Evolutionary conservation across 2,888 invertebrate genomes (phyloP).

Genomic region (Hirtodrosophila histrioides): DNA sequence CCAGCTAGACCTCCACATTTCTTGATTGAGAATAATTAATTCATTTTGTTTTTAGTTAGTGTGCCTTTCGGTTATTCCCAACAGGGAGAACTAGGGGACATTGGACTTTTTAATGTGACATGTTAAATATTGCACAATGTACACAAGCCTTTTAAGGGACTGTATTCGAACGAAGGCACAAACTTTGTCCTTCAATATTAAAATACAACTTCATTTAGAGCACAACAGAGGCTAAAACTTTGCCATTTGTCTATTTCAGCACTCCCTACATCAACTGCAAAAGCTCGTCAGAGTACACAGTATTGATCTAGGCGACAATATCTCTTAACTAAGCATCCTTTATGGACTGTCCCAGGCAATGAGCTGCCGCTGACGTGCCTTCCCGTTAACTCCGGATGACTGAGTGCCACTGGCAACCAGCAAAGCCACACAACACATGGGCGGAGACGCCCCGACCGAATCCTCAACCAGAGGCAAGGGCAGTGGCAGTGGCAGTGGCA

Average conservation of each 20-base stretch:
- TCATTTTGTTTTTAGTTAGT: too few species aligned
- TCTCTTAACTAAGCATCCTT: constrained; percentile 18
- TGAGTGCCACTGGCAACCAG: constrained; percentile 36
- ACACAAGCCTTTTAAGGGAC: background rate
- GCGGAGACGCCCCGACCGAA: background rate
- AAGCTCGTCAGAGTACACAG: constrained; percentile 2
- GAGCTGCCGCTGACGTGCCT: constrained; percentile 14
- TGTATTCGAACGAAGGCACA: background rate
- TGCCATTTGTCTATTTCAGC: background rate
- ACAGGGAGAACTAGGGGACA: too few species aligned
- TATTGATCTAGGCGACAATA: constrained; percentile 23
- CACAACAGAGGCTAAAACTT: constrained; percentile 8
- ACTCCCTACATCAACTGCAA: constrained; percentile 19
- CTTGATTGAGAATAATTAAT: too few species aligned
- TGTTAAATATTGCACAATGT: background rate
- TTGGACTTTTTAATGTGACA: too few species aligned
- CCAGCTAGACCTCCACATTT: too few species aligned
- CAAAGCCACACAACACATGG: constrained; percentile 20
- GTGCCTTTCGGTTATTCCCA: too few species aligned
- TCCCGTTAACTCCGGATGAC: constrained; percentile 11
- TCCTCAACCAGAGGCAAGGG: background rate
- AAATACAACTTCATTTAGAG: background rate
- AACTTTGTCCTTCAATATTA: constrained; percentile 1
- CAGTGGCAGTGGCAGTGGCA: too few species aligned
- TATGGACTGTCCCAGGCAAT: constrained; percentile 14